Conservation (phyloP, 2,797 vertebrate species). For the Neopelma chrysocephalum region DNA sequence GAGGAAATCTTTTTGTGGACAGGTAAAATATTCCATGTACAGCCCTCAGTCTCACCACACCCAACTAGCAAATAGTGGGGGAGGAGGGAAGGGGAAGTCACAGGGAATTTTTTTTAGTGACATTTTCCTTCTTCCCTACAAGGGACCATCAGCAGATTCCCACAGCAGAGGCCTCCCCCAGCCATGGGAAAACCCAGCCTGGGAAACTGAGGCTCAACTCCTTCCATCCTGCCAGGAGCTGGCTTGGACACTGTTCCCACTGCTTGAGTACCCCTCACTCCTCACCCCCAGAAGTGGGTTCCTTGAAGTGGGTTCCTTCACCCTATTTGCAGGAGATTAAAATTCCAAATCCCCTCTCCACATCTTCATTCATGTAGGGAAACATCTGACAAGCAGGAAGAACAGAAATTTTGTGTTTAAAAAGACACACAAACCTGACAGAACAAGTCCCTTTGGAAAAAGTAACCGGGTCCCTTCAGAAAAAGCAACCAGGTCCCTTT, state of each 20-base stretch:
- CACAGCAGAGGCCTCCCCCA: accelerated
- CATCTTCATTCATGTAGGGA: accelerated
- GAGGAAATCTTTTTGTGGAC: background rate
- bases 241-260: accelerated
- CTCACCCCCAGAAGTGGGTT: background rate
- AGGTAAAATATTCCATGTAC: background rate
- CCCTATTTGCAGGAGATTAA: background rate
- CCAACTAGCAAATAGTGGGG: background rate
- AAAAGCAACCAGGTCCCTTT: background rate
- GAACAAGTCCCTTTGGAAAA: background rate
- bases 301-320: background rate
- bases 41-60: background rate
- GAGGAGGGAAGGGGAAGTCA: background rate
- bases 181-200: background rate
- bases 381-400: background rate
- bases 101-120: background rate
- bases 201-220: background rate
- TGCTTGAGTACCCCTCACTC: too few relatives aligned
- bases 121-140: background rate
- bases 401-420: background rate
- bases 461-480: too few relatives aligned
- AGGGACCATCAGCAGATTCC: accelerated
- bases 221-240: background rate
- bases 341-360: background rate
- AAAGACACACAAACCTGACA: background rate